These are phyloP conservation scores for Sturnus vulgaris DNA, from an alignment of 2,113 vertebrate genomes.

Conservation along the genomic window DNA sequence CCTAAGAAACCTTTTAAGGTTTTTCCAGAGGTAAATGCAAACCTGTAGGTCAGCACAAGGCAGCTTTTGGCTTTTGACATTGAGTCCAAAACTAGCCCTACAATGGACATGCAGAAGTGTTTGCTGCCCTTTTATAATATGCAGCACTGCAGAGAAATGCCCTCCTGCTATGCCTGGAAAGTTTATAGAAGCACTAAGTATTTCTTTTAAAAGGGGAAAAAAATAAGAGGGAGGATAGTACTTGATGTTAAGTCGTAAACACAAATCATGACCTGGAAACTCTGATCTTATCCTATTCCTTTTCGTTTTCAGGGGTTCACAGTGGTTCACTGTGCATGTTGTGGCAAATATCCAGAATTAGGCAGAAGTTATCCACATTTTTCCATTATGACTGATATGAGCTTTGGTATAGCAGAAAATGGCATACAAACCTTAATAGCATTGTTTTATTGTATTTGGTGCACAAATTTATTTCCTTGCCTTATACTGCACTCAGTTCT, in stretches of 20 bases:
- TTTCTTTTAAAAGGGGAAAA: fast-evolving
- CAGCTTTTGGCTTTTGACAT: neutral
- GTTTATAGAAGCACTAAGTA: neutral
- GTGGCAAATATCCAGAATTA: neutral
- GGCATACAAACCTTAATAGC: neutral
- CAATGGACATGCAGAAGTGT: neutral
- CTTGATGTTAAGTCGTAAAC: neutral
- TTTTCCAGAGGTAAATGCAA: neutral
- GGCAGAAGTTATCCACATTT: neutral
- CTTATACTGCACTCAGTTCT: neutral
- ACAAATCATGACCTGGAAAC: neutral
- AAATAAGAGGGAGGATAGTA: fast-evolving
- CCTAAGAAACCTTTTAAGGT: neutral
- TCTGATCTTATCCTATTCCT: neutral
- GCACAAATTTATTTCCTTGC: neutral
- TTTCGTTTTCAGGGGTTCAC: neutral
- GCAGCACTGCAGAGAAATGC: neutral
- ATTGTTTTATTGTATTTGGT: neutral
- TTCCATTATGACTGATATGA: neutral
- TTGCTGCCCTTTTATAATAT: neutral
- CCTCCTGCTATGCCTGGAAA: neutral
- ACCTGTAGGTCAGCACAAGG: neutral
- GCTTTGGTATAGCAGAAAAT: neutral
- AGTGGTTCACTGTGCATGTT: neutral
- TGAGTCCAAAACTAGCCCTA: neutral